Conservation (phyloP, 2,797 vertebrate genomes). For the Pantherophis vulpinus region DNA sequence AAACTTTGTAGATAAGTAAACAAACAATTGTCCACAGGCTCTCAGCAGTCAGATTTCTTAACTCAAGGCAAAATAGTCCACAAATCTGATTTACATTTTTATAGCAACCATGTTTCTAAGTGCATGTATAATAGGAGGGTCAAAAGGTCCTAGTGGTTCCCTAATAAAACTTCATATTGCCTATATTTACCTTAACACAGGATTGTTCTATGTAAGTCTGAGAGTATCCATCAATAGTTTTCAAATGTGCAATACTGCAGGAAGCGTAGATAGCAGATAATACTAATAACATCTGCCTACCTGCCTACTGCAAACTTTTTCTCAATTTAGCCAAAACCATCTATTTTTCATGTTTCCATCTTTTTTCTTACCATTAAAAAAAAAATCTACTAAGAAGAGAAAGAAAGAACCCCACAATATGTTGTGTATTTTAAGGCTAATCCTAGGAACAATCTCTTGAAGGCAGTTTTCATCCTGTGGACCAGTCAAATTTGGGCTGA, state of each 20-base stretch:
- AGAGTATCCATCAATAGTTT: background rate
- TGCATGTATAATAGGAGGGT: background rate
- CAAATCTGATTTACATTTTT: background rate
- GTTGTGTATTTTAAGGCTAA: background rate
- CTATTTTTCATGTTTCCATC: background rate
- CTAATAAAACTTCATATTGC: background rate
- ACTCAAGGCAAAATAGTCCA: background rate
- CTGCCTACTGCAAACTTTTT: background rate
- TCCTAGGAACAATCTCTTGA: background rate
- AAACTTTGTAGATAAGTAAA: background rate
- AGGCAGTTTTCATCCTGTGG: background rate
- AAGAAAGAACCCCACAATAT: background rate
- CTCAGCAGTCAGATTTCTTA: background rate
- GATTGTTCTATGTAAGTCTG: background rate
- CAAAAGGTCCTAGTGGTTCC: background rate
- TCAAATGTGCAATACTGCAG: background rate
- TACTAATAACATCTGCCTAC: background rate
- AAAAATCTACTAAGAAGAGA: background rate
- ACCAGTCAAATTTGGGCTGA: background rate
- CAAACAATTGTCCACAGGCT: background rate
- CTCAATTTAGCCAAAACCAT: background rate
- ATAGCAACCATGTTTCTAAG: background rate
- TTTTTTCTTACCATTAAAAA: background rate
- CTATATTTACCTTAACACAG: background rate
- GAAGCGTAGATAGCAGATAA: slow-evolving; percentile 11